Conservation (phyloP, 2,113 vertebrate genomes). For the Pachypanchax playfairii region DNA sequence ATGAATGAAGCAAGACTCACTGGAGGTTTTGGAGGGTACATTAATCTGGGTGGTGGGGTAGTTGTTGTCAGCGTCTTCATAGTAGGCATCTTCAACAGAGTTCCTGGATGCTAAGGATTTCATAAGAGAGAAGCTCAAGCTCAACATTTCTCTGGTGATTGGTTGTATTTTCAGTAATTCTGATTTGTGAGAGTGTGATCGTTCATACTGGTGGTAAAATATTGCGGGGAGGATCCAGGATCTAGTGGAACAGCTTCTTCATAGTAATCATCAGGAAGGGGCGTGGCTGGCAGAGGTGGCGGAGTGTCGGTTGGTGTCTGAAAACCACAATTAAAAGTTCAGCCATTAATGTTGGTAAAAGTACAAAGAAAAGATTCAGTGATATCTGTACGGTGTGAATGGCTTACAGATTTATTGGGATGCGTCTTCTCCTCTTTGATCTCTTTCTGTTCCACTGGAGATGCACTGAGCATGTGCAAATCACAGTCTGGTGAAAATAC, state of each 20-base stretch:
- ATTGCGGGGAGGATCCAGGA: constrained; percentile 89
- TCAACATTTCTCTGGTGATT: not conserved
- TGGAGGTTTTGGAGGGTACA: constrained; percentile 89
- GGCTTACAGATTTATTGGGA: constrained; percentile 75
- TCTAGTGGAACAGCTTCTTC: constrained; percentile 96
- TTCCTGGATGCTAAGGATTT: constrained; percentile 85
- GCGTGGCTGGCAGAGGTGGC: constrained; percentile 89
- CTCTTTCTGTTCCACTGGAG: constrained; percentile 88
- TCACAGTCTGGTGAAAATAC: constrained; percentile 85
- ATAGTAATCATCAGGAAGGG: constrained; percentile 95
- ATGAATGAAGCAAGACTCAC: constrained; percentile 73
- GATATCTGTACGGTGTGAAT: not conserved
- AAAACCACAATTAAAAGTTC: constrained; percentile 10
- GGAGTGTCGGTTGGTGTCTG: constrained; percentile 85
- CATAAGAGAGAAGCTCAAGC: not conserved
- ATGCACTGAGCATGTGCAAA: constrained; percentile 87
- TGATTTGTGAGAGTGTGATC: constrained; percentile 69
- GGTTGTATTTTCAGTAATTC: not conserved
- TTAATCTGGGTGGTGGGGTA: constrained; percentile 91
- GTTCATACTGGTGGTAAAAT: constrained; percentile 90
- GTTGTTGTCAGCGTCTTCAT: constrained; percentile 95
- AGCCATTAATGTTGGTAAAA: not conserved
- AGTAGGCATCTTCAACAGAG: constrained; percentile 92
- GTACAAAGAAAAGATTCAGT: not conserved
- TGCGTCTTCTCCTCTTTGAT: constrained; percentile 66